Base-by-base conservation (phyloP, 1,140 invertebrate species). In the Drosophila burlai region DNA sequence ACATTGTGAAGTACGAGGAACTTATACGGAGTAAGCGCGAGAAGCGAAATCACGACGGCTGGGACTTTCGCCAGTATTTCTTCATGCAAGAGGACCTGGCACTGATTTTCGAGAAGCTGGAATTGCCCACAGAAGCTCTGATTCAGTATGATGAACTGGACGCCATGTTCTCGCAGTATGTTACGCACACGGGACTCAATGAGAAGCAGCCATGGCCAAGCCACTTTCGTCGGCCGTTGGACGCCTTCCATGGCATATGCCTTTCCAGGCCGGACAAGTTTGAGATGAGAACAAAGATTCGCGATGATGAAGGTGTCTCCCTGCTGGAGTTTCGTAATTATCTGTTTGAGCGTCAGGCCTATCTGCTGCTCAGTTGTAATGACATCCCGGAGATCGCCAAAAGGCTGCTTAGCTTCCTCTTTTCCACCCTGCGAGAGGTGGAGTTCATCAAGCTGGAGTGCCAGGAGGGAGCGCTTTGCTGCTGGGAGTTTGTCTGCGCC, bases 81-180 rank as follows among this genome's bases (percentile, higher is more conserved):
- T 95, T 98, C 80, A 94, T 99, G 75, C 94, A 99, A 96, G 98
- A 99, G 94, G 97, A 99, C 94, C 94, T 99, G 78, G 98, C 98
- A 57, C 97, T 99, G 94, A 97, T 98, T 67, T 95, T 99, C 80
- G 97, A 99, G 95, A 98, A 98, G 96, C 93, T 99, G 69, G 97
- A 97, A 65, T 94, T 99, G 54, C 96, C 97, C 93, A 98, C 99
- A 83, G 98, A 99, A 94, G 97, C 98, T 29, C 93, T 99, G 67
- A 96, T 99, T 52, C 98, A 99, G 90, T 99, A 99, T 94, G 98
- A 99, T 94, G 98, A 99, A 94, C 94, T 99, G 80, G 98, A 99
- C 94, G 98, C 98, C 60, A 95, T 99, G 55, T 99, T 99, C 93
- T 98, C 98, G 13, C 98, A 99, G 94, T 99, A 99, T 94, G 96